A percentile compares a stretch with the other conserved stretches of the same genome.
Evolutionary conservation across 2,888 invertebrate species (phyloP).

Genomic region (Cyaniris semiargus): DNA sequence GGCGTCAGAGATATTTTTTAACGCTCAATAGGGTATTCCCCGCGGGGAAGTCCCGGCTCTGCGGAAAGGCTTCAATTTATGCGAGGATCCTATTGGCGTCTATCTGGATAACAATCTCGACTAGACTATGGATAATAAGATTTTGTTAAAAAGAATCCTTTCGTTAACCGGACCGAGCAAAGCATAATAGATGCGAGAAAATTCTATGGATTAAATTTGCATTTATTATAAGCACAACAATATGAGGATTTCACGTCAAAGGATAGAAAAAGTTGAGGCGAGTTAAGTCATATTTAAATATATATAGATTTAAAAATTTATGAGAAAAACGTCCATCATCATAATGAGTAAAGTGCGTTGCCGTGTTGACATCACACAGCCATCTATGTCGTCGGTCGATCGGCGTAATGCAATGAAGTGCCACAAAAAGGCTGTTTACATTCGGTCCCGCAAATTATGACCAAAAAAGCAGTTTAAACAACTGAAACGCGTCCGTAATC

Average conservation of each 20-base stretch:
- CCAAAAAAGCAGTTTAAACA: not conserved
- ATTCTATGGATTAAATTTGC: slow-evolving; percentile 30
- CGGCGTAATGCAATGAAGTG: not conserved
- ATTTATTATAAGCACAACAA: slow-evolving; percentile 26
- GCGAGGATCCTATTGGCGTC: slow-evolving; percentile 65
- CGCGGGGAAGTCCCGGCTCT: slow-evolving; percentile 70
- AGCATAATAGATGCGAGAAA: slow-evolving; percentile 28
- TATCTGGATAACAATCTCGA: slow-evolving; percentile 68
- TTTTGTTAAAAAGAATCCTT: slow-evolving; percentile 44
- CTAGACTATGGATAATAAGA: slow-evolving; percentile 48
- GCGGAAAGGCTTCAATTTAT: slow-evolving; percentile 74
- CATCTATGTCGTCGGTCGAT: not conserved
- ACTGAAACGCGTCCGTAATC: not conserved
- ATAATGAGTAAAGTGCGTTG: not conserved
- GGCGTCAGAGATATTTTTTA: slow-evolving; percentile 59
- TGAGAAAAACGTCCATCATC: not conserved
- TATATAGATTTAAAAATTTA: not conserved
- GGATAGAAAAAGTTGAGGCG: not conserved
- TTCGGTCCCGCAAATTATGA: not conserved
- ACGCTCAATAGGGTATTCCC: slow-evolving; percentile 56
- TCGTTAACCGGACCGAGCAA: slow-evolving; percentile 4
- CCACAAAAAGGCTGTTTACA: slow-evolving; percentile 2
- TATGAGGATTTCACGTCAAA: slow-evolving; percentile 22
- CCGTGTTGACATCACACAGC: not conserved
- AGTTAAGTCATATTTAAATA: slow-evolving; percentile 7